These are phyloP conservation scores for Eilema caniola DNA, from an alignment of 2,888 invertebrate species.

Conservation along the genomic window DNA sequence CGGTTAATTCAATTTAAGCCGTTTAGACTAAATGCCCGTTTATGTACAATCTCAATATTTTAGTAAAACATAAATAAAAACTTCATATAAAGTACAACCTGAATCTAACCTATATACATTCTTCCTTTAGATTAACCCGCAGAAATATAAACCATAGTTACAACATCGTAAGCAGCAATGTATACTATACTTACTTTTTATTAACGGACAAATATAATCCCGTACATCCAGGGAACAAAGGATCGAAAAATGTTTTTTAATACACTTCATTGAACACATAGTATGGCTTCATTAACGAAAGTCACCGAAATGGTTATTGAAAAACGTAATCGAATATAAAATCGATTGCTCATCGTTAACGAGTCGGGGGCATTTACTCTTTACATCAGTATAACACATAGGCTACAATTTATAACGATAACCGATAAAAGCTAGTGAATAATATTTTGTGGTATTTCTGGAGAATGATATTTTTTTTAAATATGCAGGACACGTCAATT, in stretches of 20 bases:
- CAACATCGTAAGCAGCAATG: constrained; percentile 11
- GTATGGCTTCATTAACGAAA: constrained; percentile 43
- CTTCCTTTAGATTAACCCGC: constrained; percentile 24
- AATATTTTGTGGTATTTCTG: neutral
- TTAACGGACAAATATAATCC: constrained; percentile 27
- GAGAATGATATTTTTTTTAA: neutral
- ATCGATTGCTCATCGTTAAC: constrained; percentile 35
- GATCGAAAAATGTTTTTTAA: constrained; percentile 17
- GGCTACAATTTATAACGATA: no score
- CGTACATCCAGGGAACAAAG: constrained; percentile 30
- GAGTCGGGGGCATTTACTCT: constrained; percentile 19
- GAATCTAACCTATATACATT: neutral
- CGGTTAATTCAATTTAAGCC: no score
- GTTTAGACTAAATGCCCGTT: no score
- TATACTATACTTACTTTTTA: constrained; percentile 33
- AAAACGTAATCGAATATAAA: constrained; percentile 45
- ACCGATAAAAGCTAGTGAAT: no score
- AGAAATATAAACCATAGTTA: constrained; percentile 31
- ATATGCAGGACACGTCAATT: no score
- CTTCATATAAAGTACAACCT: neutral
- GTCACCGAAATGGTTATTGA: constrained; percentile 32
- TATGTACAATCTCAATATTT: no score
- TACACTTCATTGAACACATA: constrained; percentile 36
- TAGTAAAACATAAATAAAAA: neutral
- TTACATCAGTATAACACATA: no score